A percentile compares a stretch with the other conserved stretches of the same genome.
Conservation (phyloP, 1,140 invertebrate genomes). For the Campoletis sonorensis region DNA sequence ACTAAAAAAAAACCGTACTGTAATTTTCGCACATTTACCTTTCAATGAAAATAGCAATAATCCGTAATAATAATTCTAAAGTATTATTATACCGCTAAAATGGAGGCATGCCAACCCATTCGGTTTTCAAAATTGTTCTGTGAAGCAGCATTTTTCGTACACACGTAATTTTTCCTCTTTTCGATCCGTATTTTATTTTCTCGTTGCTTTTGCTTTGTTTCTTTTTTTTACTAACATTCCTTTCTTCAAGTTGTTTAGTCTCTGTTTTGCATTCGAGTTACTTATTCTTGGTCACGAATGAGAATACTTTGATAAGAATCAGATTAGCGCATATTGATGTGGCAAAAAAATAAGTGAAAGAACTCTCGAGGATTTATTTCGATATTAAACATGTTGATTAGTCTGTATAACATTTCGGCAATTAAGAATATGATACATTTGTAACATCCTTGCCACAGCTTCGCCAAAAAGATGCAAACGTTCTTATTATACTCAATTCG, state of each 20-base stretch:
- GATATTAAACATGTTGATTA: slow-evolving; percentile 53
- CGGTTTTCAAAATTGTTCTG: neutral
- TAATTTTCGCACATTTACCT: neutral
- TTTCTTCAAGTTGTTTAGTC: too few relatives aligned
- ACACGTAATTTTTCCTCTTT: neutral
- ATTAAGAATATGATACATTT: slow-evolving; percentile 62
- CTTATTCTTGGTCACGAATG: too few relatives aligned
- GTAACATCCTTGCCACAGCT: slow-evolving; percentile 49
- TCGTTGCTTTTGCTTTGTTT: neutral
- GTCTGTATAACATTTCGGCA: slow-evolving; percentile 53
- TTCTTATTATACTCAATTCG: neutral
- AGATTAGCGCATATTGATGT: neutral
- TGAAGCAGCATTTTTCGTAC: neutral
- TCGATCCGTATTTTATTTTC: neutral
- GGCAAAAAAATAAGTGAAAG: neutral
- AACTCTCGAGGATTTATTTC: slow-evolving; percentile 25
- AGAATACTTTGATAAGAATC: too few relatives aligned
- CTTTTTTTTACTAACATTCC: too few relatives aligned
- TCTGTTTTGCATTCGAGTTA: too few relatives aligned
- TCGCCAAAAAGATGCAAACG: slow-evolving; percentile 20
- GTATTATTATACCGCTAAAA: slow-evolving; percentile 30
- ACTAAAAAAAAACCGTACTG: too few relatives aligned
- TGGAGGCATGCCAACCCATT: slow-evolving; percentile 21
- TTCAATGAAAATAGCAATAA: slow-evolving; percentile 34
- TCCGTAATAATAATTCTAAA: slow-evolving; percentile 39